Conservation (phyloP, 2,797 vertebrate species). For the Tokudaia tokunoshimensis region DNA sequence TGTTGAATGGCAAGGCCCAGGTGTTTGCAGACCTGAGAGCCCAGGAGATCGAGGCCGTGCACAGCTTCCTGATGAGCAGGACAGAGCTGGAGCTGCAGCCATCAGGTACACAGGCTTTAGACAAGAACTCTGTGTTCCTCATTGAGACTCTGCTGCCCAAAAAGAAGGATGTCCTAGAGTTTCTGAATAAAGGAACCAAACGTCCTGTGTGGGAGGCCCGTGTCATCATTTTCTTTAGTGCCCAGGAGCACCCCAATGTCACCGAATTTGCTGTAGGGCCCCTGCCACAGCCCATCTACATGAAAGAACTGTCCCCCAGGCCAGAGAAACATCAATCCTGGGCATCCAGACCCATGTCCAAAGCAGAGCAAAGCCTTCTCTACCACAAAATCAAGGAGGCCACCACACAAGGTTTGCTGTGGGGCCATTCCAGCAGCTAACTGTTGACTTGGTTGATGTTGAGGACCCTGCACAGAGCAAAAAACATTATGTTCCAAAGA, state of each 20-base stretch:
- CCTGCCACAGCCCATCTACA: background rate
- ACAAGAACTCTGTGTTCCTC: background rate
- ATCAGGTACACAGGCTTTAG: background rate
- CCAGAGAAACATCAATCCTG: background rate
- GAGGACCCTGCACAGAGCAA: background rate
- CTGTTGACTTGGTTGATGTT: background rate
- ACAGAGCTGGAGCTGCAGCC: background rate
- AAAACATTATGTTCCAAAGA: background rate
- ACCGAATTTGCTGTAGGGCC: background rate
- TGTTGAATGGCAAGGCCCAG: background rate
- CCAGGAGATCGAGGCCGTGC: slow-evolving; percentile 85
- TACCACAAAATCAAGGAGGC: background rate
- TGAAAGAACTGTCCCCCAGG: background rate
- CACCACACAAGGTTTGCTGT: background rate
- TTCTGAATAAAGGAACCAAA: background rate
- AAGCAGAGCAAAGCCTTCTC: background rate
- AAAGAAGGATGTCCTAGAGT: background rate
- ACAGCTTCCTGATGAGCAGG: background rate
- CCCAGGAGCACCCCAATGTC: background rate
- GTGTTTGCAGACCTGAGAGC: slow-evolving; percentile 66
- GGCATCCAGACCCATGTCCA: background rate
- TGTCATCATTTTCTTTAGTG: background rate
- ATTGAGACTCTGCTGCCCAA: background rate
- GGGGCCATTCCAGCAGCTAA: background rate
- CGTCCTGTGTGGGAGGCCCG: background rate